These are phyloP conservation scores for Callipepla californica DNA, from an alignment of 2,113 vertebrate species.

Conservation along the genomic window DNA sequence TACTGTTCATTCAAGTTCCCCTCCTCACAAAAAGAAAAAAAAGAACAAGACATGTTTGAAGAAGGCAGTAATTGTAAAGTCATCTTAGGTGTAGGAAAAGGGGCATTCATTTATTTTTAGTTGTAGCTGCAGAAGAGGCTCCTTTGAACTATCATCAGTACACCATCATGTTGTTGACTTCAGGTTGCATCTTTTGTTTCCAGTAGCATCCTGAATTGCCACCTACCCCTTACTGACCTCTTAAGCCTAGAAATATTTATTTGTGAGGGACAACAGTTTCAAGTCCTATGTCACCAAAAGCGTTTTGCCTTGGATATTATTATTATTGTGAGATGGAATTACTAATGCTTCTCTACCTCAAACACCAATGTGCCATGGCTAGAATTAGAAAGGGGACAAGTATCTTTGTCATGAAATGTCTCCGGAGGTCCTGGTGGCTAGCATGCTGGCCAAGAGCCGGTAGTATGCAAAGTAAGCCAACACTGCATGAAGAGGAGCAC, in stretches of 20 bases:
- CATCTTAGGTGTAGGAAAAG: neutral
- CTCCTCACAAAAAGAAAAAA: neutral
- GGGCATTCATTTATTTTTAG: neutral
- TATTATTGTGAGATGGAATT: neutral
- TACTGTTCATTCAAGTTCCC: neutral
- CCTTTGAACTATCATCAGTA: neutral
- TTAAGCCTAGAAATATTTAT: neutral
- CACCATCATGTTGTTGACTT: neutral
- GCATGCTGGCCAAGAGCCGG: neutral
- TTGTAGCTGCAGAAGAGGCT: neutral
- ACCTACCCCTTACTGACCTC: neutral
- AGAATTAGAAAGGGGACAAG: neutral
- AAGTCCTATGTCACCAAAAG: neutral
- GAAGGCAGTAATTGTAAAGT: neutral
- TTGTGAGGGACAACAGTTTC: neutral
- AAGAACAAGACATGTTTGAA: neutral
- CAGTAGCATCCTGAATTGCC: neutral
- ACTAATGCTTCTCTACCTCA: neutral
- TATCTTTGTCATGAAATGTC: neutral
- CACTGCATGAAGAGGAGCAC: neutral
- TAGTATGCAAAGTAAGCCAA: neutral
- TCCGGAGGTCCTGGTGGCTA: neutral
- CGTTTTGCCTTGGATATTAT: neutral
- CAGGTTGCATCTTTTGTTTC: neutral
- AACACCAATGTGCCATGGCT: neutral